A percentile compares a stretch with the other conserved stretches of the same genome.
Conservation (phyloP, 2,888 invertebrate species). For the Amphipoea oculea region DNA sequence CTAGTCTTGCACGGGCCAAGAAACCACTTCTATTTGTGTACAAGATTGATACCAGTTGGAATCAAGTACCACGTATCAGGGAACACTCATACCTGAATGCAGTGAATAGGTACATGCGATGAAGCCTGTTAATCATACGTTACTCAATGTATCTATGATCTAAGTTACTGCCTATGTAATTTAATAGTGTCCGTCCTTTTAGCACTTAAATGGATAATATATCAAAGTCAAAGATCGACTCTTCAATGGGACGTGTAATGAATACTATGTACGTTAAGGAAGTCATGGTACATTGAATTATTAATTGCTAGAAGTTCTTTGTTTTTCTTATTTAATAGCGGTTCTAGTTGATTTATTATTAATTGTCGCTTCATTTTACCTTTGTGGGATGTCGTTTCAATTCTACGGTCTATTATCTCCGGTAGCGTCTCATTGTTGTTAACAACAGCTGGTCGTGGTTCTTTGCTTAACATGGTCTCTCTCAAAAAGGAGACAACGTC, state of each 20-base stretch:
- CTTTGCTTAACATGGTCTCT: background rate
- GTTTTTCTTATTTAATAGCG: slow-evolving; percentile 21
- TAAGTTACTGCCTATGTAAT: slow-evolving; percentile 67
- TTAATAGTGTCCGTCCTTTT: slow-evolving; percentile 77
- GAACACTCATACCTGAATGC: slow-evolving; percentile 45
- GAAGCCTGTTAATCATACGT: slow-evolving; percentile 73
- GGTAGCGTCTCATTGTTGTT: background rate
- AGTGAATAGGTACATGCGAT: slow-evolving; percentile 62
- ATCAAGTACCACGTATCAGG: slow-evolving; percentile 47
- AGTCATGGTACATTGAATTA: slow-evolving; percentile 69
- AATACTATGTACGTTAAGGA: slow-evolving; percentile 76
- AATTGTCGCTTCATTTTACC: slow-evolving; percentile 6
- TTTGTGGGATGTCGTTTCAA: slow-evolving; percentile 1
- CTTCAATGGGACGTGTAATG: slow-evolving; percentile 81
- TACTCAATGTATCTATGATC: slow-evolving; percentile 73
- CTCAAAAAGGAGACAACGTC: background rate
- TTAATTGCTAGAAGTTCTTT: slow-evolving; percentile 61
- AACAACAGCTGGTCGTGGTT: background rate
- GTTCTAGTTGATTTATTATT: slow-evolving; percentile 4
- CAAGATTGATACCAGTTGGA: slow-evolving; percentile 59
- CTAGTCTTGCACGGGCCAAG: slow-evolving; percentile 58
- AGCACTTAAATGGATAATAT: slow-evolving; percentile 79
- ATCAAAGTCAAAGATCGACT: slow-evolving; percentile 80
- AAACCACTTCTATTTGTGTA: slow-evolving; percentile 64
- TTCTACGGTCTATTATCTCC: background rate